Evolutionary conservation across 2,113 vertebrate species (phyloP).

Genomic region (Telmatochromis bifrenatus): DNA sequence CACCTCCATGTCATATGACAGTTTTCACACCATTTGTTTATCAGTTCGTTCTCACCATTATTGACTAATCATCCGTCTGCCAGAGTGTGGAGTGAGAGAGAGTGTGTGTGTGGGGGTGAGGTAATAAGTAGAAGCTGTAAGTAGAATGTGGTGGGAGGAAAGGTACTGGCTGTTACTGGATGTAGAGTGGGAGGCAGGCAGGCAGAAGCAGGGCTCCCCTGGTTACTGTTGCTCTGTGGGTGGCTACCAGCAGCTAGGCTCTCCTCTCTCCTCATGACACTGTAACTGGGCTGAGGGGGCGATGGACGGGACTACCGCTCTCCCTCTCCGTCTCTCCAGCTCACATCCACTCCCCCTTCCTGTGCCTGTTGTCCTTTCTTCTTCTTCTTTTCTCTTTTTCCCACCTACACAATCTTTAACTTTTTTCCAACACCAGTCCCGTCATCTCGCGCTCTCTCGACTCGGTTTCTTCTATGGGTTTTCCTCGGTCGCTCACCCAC

Average conservation of each 20-base stretch:
- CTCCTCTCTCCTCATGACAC: constrained; percentile 43
- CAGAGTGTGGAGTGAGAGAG: constrained; percentile 19
- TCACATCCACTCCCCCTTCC: constrained; percentile 36
- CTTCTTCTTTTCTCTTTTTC: background rate
- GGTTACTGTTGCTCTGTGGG: constrained; percentile 67
- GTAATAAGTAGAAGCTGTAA: constrained; percentile 55
- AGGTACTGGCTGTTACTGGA: constrained; percentile 56
- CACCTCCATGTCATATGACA: constrained; percentile 17
- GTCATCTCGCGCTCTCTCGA: background rate
- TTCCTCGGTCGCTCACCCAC: constrained; percentile 17
- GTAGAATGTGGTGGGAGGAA: constrained; percentile 59
- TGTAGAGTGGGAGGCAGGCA: constrained; percentile 60
- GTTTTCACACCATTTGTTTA: constrained; percentile 20
- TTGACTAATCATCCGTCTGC: constrained; percentile 48
- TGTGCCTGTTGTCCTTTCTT: constrained; percentile 20
- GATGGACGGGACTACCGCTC: constrained; percentile 54
- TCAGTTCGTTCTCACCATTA: constrained; percentile 26
- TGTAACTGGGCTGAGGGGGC: constrained; percentile 61
- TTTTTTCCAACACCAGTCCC: background rate
- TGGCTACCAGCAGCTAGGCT: constrained; percentile 52
- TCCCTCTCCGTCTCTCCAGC: constrained; percentile 14
- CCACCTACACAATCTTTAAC: constrained; percentile 11
- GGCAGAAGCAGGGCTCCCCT: constrained; percentile 65
- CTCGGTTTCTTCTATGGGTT: constrained; percentile 16
- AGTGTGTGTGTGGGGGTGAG: constrained; percentile 42